Conservation (phyloP, 1,140 invertebrate genomes). For the Himalopsyche phryganea region DNA sequence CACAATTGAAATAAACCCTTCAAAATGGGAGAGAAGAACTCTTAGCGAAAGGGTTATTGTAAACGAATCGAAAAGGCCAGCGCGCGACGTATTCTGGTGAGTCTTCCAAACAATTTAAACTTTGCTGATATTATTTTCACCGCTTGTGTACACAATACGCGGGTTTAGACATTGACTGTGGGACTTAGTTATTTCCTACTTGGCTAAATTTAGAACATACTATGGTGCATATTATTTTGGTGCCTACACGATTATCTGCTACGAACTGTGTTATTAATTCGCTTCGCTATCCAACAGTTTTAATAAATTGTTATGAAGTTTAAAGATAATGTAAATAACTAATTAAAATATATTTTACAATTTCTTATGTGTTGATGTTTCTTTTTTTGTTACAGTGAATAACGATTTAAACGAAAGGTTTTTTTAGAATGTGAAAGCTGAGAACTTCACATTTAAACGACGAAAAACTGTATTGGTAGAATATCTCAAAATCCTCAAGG, state of each 20-base stretch:
- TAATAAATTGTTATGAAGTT: not conserved
- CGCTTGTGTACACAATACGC: slow-evolving; percentile 15
- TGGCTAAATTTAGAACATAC: slow-evolving; percentile 27
- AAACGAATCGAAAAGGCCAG: not conserved
- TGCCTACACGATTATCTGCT: not conserved
- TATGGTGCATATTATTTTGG: slow-evolving; percentile 30
- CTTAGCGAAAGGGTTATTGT: not conserved
- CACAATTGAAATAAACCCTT: not conserved
- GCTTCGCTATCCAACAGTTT: not conserved
- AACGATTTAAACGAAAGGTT: slow-evolving; percentile 2
- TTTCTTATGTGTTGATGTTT: no score
- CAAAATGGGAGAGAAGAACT: slow-evolving; percentile 2
- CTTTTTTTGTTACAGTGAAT: not conserved
- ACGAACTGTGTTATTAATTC: not conserved
- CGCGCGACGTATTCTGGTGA: slow-evolving; percentile 19
- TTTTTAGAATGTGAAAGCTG: not conserved
- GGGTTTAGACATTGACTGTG: slow-evolving; percentile 30
- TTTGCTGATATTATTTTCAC: not conserved
- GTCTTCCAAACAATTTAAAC: not conserved
- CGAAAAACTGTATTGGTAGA: not conserved
- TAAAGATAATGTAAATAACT: not conserved
- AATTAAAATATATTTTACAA: no score
- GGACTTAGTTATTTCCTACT: slow-evolving; percentile 30
- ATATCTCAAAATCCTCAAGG: no score
- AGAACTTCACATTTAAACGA: slow-evolving; percentile 1